Evolutionary conservation across 2,113 vertebrate genomes (phyloP), one percentile per base, ranked within the genome.

Genomic region (Dascyllus trimaculatus): DNA sequence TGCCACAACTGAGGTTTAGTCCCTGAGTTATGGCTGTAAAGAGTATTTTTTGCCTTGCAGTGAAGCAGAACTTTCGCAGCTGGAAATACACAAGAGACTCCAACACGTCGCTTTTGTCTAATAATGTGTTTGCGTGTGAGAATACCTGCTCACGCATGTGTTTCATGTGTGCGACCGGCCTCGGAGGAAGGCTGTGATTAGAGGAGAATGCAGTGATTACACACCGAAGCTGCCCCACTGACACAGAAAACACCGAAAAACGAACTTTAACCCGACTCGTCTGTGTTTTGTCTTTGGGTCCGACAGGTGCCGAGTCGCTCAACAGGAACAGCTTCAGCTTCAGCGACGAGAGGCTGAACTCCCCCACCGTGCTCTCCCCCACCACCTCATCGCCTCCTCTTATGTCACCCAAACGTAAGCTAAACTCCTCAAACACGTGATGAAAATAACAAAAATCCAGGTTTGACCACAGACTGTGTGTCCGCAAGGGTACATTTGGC

Each of bases 321-420:
- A 96, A 93, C 81, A 95, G 97, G 85, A 96, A 96, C 82, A 99
- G 97, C 89, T 96, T 98, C 91, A 97, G 95, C 81, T 96, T 97
- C 91, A 99, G 97, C 3, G 97, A 99, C 19, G 98, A 99, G 92
- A 96, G 97, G 62, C 95, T 99, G 14, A 96, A 97, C 88, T 97
- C 96, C 15, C 96, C 96, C 15, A 94, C 94, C 1, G 84, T 92
- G 2, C 92, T 95, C 9, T 88, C 93, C 3, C 94, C 96, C 1
- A 88, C 93, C 52, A 70, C 93, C 75, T 85, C 85, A 22, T 93
- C 96, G 3, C 93, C 96, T 3, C 52, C 94, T 1, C 87, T 93
- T 5, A 85, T 92, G 74, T 95, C 96, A 14, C 95, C 94, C 19
- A 99, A 95, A 97, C 95, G 97, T 98, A 72, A 91, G 91, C 18